Percentiles rank a stretch among this genome's conserved stretches.
Conservation (phyloP, 1,140 invertebrate genomes). For the Dendrolimus kikuchii region DNA sequence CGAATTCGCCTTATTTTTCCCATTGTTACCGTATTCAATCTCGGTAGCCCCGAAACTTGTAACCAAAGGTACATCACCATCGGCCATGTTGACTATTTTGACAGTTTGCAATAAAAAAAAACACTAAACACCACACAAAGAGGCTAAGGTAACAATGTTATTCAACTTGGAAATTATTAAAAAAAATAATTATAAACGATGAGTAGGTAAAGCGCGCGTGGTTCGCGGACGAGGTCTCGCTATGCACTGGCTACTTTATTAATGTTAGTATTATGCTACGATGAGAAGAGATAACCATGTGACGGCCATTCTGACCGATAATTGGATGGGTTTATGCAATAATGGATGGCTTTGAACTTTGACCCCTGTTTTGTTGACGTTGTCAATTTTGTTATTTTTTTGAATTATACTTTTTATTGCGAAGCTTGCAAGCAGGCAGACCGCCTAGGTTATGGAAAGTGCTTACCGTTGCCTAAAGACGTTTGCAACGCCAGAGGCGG, state of each 20-base stretch:
- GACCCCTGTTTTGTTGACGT: too few relatives aligned
- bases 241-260: slow-evolving; percentile 57
- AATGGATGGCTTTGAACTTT: slow-evolving; percentile 1
- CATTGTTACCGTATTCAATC: slow-evolving; percentile 51
- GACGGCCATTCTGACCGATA: slow-evolving; percentile 49
- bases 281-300: slow-evolving; percentile 48
- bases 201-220: slow-evolving; percentile 3
- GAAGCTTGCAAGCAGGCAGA: too few relatives aligned
- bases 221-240: slow-evolving; percentile 18
- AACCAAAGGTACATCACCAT: slow-evolving; percentile 60
- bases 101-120: slow-evolving; percentile 4
- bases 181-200: too few relatives aligned
- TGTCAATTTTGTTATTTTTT: too few relatives aligned
- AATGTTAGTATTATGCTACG: slow-evolving; percentile 55
- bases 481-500: too few relatives aligned
- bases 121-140: slow-evolving; percentile 6
- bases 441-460: too few relatives aligned
- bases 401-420: too few relatives aligned
- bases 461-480: too few relatives aligned
- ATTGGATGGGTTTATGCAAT: slow-evolving; percentile 51
- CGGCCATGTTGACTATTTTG: slow-evolving; percentile 31
- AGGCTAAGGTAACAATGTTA: background rate
- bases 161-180: too few relatives aligned
- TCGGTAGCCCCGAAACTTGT: slow-evolving; percentile 56
- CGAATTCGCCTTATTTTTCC: slow-evolving; percentile 54